Percentiles rank a stretch among this genome's conserved stretches.
phyloP scores from a whole-genome alignment of 92 coral and sea anemone species.

The Parazoanthus swiftii region DNA sequence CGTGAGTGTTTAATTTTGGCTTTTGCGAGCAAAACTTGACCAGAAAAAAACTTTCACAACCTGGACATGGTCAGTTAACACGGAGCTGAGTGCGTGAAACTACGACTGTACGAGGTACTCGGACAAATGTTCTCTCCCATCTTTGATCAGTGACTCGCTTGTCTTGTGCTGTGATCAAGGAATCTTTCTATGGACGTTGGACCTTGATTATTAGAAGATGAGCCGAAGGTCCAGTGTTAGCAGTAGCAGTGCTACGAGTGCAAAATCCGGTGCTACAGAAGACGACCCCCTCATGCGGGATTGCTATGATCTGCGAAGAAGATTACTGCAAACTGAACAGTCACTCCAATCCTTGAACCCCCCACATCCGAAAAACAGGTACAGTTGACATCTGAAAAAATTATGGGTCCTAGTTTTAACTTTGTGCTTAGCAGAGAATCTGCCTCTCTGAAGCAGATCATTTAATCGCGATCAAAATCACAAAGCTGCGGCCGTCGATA shows the following conservation, averaged over 20 bases:
- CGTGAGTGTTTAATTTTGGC: not conserved
- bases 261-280: conserved; percentile 78
- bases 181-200: conserved; percentile 4
- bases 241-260: conserved; percentile 84
- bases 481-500: too few relatives aligned
- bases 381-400: not conserved
- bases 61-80: conserved; percentile 18
- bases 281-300: conserved; percentile 98
- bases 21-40: not conserved
- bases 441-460: not conserved
- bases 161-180: conserved; percentile 2
- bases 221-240: conserved; percentile 96
- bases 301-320: conserved; percentile 91
- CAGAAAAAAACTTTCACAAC: not conserved
- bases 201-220: conserved; percentile 56
- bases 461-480: not conserved
- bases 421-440: not conserved
- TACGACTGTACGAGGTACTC: too few relatives aligned
- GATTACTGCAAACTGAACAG: conserved; percentile 95
- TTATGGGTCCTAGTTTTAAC: not conserved
- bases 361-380: conserved; percentile 76
- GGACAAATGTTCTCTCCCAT: not conserved
- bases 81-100: not conserved
- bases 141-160: conserved; percentile 19
- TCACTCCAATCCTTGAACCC: conserved; percentile 95